These are phyloP conservation scores for Archocentrus centrarchus DNA, from an alignment of 2,113 vertebrate genomes.

Conservation along the genomic window DNA sequence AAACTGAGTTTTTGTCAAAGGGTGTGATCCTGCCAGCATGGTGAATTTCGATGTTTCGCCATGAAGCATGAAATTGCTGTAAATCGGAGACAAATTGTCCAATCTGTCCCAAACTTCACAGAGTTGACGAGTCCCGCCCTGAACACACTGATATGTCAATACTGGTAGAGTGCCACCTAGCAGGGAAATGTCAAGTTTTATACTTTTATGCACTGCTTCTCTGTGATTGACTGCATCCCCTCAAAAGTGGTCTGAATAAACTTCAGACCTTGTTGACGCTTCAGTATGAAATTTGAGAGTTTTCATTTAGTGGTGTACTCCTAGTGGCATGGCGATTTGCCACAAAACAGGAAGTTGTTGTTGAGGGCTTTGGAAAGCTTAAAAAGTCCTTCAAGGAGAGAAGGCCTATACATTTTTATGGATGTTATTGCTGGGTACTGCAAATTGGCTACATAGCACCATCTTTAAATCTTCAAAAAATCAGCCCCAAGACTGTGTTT, in stretches of 20 bases:
- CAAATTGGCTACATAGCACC: neutral
- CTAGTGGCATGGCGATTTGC: neutral
- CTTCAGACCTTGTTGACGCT: neutral
- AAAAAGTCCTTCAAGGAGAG: neutral
- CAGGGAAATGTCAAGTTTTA: neutral
- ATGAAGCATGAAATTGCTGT: neutral
- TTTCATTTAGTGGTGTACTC: neutral
- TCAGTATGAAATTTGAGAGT: neutral
- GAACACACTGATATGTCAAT: no score
- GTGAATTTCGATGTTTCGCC: no score
- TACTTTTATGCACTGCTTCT: no score
- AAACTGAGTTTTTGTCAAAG: neutral
- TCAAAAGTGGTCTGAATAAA: neutral
- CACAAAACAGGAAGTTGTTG: neutral
- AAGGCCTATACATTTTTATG: no score
- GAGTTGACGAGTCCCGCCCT: no score
- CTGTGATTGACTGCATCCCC: neutral
- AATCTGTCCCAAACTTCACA: neutral
- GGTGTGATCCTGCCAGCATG: neutral
- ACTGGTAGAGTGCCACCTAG: neutral
- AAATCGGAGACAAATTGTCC: neutral
- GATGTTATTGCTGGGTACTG: neutral
- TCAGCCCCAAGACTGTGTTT: neutral
- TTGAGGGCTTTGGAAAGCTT: neutral
- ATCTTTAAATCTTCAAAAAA: neutral